Percentiles rank a stretch among this genome's conserved stretches.
phyloP scores from a whole-genome alignment of 2,888 invertebrate genomes.

The Sarcophaga subvicina region DNA sequence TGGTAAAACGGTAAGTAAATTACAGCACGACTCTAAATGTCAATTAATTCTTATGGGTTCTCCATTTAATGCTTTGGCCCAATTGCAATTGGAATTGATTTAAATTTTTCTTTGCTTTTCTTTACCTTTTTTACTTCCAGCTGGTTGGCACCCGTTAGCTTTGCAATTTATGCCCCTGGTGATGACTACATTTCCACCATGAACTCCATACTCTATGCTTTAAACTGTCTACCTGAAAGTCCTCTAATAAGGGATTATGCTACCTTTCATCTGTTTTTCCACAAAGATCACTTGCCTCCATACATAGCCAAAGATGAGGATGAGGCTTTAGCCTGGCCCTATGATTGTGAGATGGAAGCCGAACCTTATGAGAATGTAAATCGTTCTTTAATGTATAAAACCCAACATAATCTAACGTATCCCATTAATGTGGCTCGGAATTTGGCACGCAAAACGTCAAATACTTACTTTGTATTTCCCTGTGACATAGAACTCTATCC shows the following conservation, averaged over 20 bases:
- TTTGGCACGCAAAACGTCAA: slow-evolving; percentile 89
- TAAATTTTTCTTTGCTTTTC: slow-evolving; percentile 48
- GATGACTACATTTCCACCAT: slow-evolving; percentile 84
- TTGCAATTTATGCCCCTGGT: slow-evolving; percentile 86
- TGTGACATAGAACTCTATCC: slow-evolving; percentile 95
- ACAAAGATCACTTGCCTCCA: slow-evolving; percentile 84
- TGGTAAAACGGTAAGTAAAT: slow-evolving; percentile 81
- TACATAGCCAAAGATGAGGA: slow-evolving; percentile 74
- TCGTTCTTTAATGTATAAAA: slow-evolving; percentile 84
- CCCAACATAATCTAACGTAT: slow-evolving; percentile 87
- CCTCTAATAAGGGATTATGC: slow-evolving; percentile 84
- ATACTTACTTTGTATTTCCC: slow-evolving; percentile 90
- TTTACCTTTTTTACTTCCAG: slow-evolving; percentile 71
- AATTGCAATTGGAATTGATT: neutral
- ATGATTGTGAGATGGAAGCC: slow-evolving; percentile 65
- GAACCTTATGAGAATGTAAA: slow-evolving; percentile 73
- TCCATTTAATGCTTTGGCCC: neutral
- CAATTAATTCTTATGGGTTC: neutral
- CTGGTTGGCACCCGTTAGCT: slow-evolving; percentile 86
- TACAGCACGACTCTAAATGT: neutral
- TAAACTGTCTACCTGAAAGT: slow-evolving; percentile 83
- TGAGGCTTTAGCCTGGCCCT: slow-evolving; percentile 72
- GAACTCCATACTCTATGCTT: slow-evolving; percentile 84
- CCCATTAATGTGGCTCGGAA: slow-evolving; percentile 95
- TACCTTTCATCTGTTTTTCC: slow-evolving; percentile 86